These are phyloP conservation scores for Drosophila picticornis DNA, from an alignment of 2,888 invertebrate species.

Conservation along the genomic window DNA sequence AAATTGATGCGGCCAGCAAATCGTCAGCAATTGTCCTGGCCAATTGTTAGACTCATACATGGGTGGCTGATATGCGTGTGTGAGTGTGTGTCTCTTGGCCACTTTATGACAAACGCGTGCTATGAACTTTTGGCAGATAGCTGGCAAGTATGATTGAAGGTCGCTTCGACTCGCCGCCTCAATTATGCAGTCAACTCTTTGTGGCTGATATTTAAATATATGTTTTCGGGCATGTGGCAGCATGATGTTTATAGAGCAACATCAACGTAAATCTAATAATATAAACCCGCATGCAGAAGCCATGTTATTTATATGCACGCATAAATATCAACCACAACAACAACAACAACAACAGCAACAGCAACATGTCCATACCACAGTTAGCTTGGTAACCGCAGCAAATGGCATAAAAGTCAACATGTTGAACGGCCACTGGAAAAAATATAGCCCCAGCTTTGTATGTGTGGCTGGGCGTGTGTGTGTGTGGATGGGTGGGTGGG, in stretches of 20 bases:
- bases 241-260: slow-evolving; percentile 65
- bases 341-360: slow-evolving; percentile 24
- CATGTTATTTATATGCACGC: slow-evolving; percentile 74
- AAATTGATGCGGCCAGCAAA: slow-evolving; percentile 61
- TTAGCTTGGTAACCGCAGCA: slow-evolving; percentile 74
- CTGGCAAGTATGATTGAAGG: slow-evolving; percentile 59
- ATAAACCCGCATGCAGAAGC: slow-evolving; percentile 65
- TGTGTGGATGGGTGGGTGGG: slow-evolving; percentile 7
- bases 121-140: slow-evolving; percentile 49
- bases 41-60: slow-evolving; percentile 54
- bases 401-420: slow-evolving; percentile 81
- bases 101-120: slow-evolving; percentile 49
- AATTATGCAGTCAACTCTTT: slow-evolving; percentile 77
- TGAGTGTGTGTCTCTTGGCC: not conserved
- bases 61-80: not conserved
- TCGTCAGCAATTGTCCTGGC: slow-evolving; percentile 66
- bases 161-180: slow-evolving; percentile 32
- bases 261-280: slow-evolving; percentile 74
- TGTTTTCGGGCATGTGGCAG: slow-evolving; percentile 50
- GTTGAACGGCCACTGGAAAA: slow-evolving; percentile 69
- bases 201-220: slow-evolving; percentile 70
- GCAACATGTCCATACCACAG: slow-evolving; percentile 67
- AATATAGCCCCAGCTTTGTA: slow-evolving; percentile 65
- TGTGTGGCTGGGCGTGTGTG: slow-evolving; percentile 22
- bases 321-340: slow-evolving; percentile 59